phyloP scores from a whole-genome alignment of 2,888 invertebrate species.

The Lacanobia oleracea region DNA sequence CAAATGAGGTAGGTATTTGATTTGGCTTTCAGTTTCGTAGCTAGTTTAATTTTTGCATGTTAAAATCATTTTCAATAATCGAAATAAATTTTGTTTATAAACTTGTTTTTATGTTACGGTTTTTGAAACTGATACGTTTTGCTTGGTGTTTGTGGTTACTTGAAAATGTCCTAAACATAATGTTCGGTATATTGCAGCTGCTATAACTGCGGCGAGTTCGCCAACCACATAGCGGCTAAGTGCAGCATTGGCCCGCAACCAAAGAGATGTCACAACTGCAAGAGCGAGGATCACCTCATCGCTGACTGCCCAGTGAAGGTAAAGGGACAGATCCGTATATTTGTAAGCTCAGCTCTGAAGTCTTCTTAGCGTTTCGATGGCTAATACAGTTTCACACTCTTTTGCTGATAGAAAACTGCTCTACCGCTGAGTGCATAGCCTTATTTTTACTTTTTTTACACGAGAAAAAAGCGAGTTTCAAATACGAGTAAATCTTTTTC shows the following conservation, averaged over 20 bases:
- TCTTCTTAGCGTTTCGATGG: no score
- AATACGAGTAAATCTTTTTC: no score
- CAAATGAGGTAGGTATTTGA: neutral
- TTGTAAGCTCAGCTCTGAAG: no score
- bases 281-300: conserved; percentile 96
- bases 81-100: neutral
- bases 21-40: conserved; percentile 25
- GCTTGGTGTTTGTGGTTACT: neutral
- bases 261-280: conserved; percentile 97
- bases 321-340: conserved; percentile 20
- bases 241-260: conserved; percentile 97
- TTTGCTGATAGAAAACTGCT: no score
- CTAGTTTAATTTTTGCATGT: conserved; percentile 27
- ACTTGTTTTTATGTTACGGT: neutral
- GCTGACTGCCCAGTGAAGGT: conserved; percentile 95
- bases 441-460: no score
- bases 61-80: conserved; percentile 1
- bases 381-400: no score
- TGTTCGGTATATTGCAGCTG: conserved; percentile 91
- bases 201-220: conserved; percentile 98
- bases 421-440: no score
- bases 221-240: conserved; percentile 97
- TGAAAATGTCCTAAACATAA: neutral
- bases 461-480: no score
- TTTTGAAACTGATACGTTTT: conserved; percentile 8